Evolutionary conservation across 64 coral and sea anemone species (phyloP).

Genomic region (Pocillopora verrucosa): DNA sequence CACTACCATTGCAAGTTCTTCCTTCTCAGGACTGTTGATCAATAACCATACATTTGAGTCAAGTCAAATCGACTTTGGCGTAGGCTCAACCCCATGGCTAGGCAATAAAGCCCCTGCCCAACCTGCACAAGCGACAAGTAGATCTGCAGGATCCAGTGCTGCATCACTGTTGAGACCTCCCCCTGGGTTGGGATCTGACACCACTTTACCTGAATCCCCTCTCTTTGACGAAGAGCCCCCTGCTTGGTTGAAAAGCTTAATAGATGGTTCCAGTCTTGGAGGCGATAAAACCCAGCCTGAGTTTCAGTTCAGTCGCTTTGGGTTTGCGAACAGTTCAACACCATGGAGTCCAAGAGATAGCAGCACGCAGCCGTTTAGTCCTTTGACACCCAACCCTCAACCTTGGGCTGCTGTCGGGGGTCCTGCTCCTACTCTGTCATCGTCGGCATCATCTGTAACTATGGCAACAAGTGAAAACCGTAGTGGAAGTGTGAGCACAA

Average conservation of each 20-base stretch:
- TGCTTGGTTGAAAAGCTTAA: slow-evolving; percentile 73
- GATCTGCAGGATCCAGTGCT: not conserved
- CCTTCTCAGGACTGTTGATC: not conserved
- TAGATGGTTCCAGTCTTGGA: slow-evolving; percentile 39
- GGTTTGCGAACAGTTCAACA: slow-evolving; percentile 58
- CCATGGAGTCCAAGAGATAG: slow-evolving; percentile 82
- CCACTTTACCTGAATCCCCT: slow-evolving; percentile 49
- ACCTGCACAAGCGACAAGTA: slow-evolving; percentile 22
- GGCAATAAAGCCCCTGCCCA: slow-evolving; percentile 41
- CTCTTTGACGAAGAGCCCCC: slow-evolving; percentile 65
- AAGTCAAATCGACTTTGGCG: slow-evolving; percentile 5
- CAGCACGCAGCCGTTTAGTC: slow-evolving; percentile 50
- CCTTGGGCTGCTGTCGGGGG: slow-evolving; percentile 91
- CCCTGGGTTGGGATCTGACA: slow-evolving; percentile 70
- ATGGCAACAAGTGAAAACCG: slow-evolving; percentile 50
- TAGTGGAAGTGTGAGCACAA: slow-evolving; percentile 34
- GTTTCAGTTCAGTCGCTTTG: slow-evolving; percentile 84
- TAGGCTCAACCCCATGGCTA: slow-evolving; percentile 64
- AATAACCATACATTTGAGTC: slow-evolving; percentile 21
- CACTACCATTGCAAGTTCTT: not conserved
- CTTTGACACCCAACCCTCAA: slow-evolving; percentile 65
- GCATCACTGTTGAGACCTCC: slow-evolving; percentile 75
- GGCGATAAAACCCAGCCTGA: slow-evolving; percentile 30
- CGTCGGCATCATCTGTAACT: slow-evolving; percentile 37
- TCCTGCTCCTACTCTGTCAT: slow-evolving; percentile 49